Percentiles rank a stretch among this genome's conserved stretches.
Evolutionary conservation across 2,888 invertebrate species (phyloP).

Genomic region (Acleris literana): DNA sequence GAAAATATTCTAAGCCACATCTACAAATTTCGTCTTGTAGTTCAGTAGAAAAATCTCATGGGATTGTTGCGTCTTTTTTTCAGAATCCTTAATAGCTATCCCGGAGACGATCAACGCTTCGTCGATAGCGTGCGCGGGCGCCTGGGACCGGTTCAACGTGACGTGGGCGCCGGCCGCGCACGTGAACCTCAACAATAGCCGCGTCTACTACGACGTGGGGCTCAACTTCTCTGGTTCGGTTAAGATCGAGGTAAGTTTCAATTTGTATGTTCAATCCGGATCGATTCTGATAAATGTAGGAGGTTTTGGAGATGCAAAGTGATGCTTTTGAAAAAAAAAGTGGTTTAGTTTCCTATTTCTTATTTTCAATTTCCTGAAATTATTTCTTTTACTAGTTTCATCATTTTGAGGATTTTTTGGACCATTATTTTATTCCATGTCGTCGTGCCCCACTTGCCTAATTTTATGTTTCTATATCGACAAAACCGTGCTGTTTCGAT

Average conservation of each 20-base stretch:
- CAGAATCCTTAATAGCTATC: constrained; percentile 85
- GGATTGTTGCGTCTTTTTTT: neutral
- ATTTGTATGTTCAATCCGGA: neutral
- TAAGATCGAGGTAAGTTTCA: constrained; percentile 81
- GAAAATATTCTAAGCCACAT: no score
- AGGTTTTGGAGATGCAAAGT: neutral
- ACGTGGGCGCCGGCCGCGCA: constrained; percentile 90
- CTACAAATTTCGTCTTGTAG: no score
- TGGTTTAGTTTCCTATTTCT: no score
- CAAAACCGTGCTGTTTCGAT: no score
- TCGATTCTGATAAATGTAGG: neutral
- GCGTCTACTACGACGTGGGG: constrained; percentile 92
- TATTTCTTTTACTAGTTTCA: no score
- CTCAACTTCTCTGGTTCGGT: constrained; percentile 82
- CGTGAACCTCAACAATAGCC: constrained; percentile 92
- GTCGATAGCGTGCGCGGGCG: constrained; percentile 88
- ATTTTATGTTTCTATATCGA: no score
- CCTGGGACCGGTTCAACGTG: constrained; percentile 91
- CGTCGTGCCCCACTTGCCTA: no score
- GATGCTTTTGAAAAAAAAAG: no score
- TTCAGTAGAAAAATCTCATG: no score
- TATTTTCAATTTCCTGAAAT: no score
- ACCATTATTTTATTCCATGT: no score
- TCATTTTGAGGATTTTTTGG: no score
- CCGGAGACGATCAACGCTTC: constrained; percentile 88